Evolutionary conservation across 2,888 invertebrate genomes (phyloP).

Genomic region (Polia nebulosa): DNA sequence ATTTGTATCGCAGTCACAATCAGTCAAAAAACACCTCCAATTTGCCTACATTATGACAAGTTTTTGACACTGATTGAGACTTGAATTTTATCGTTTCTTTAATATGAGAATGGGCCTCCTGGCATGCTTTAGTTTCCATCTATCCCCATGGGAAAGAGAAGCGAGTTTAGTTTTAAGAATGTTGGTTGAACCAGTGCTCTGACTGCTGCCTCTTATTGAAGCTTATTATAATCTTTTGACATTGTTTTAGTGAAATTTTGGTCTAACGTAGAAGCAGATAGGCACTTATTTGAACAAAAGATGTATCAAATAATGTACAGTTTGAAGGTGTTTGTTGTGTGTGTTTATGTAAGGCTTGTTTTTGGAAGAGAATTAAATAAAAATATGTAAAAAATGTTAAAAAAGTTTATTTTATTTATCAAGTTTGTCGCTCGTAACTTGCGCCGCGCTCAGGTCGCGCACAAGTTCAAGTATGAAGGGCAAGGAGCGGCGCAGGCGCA

Average conservation of each 20-base stretch:
- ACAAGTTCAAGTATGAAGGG: conserved; percentile 86
- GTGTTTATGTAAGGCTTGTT: not conserved
- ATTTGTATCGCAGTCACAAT: no score
- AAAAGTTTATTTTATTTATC: no score
- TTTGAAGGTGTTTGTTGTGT: not conserved
- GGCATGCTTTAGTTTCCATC: no score
- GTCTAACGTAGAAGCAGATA: not conserved
- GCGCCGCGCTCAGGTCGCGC: conserved; percentile 58
- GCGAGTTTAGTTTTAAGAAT: not conserved
- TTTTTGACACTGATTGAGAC: no score
- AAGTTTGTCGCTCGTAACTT: conserved; percentile 47
- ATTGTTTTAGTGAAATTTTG: not conserved
- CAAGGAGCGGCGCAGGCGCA: conserved; percentile 67
- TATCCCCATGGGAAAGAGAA: no score
- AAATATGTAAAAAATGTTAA: not conserved
- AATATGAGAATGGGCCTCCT: no score
- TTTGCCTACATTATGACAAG: no score
- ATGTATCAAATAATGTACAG: not conserved
- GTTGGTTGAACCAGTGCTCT: not conserved
- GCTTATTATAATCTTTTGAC: not conserved
- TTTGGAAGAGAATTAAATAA: not conserved
- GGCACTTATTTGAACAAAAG: no score
- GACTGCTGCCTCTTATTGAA: no score
- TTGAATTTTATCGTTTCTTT: no score
- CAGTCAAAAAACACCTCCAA: no score